Evolutionary conservation across 2,113 vertebrate species (phyloP), one percentile per base, ranked within the genome.

Genomic region (zebrafish (Danio rerio)): DNA sequence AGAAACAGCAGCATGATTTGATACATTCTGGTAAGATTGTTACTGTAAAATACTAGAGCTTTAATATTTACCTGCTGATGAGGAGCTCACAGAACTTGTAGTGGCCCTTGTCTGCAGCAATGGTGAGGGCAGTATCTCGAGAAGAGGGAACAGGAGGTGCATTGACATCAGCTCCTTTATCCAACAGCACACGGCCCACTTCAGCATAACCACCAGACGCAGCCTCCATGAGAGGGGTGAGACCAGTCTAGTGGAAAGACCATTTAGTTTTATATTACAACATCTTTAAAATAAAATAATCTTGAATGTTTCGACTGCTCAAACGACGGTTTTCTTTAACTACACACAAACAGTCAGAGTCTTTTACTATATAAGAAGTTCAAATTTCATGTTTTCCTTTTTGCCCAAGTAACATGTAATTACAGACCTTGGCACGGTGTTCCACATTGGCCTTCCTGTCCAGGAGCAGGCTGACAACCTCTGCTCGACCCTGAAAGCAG

Each of bases 11-110:
- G 59, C 1, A 12, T 81, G 12, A 58, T 13, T 56, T 9, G 6
- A 6, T 43, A 78, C 13, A 42, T 43, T 78, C 15, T 53, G 61
- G 16, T 43, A 1, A n/a, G 20, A 58, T 12, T 52, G 10, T 9
- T 20, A 80, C 20, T 18, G 16, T 15, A 18, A 9, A 12, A 1
- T 8, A 13, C 21, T 8, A 15, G 21, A 9, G 6, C 9, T 50
- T 16, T 53, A 70, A 49, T 15, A 21, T 87, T 84, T 65, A 98
- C 98, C 97, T 94, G 89, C 96, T 98, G 88, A 99, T 99, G 78
- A 99, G 95, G 65, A 99, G 97, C 92, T 99, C 98, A 92, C 98
- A 99, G 88, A 99, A 99, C 92, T 99, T 99, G 92, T 99, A 99
- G 92, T 99, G 98, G 83, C 97, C 98, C 93, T 99, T 99, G 92